Evolutionary conservation across 2,797 vertebrate genomes (phyloP), one percentile per base, ranked within the genome.

Genomic region (Nannoperca obscura): DNA sequence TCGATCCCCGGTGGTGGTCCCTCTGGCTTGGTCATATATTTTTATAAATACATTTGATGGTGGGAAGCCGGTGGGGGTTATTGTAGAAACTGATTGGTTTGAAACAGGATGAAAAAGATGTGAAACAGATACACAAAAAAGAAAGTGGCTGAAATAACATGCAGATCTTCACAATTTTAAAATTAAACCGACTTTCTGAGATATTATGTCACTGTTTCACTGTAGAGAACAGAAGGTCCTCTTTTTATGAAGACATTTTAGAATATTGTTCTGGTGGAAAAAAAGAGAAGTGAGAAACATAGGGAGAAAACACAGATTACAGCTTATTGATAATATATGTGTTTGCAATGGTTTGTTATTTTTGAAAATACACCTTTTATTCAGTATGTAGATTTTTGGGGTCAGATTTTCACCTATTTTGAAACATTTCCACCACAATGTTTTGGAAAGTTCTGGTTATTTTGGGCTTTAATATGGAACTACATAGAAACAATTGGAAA

Each of bases 221-320:
- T 59, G 42, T 30, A 57, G 22, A 50, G 38, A 11, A 52, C 52
- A 27, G 17, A 62, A 58, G 36, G 13, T 72, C 22, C 8, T 34
- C 47, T 59, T 71, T 54, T 62, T 24, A 55, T 15, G n/a, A 71
- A 19, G 32, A 47, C 42, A 8, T 17, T 46, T 72, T 12, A 15
- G 63, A 59, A 55, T 49, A 50, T 27, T 70, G n/a, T 47, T 61
- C 32, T 50, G 34, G 22, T 71, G 40, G 40, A 65, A 64, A 76
- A 36, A 87, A 65, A 53, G 59, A 76, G 74, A 86, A 74, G 78
- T 74, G 55, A 10, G 17, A 63, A 52, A 76, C 58, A 50, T 7
- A 24, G 15, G 14, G 12, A 57, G 50, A 53, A 74, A 82, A 54
- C 17, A 62, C 15, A 52, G 13, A 62, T 61, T 5, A 42, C 13